Evolutionary conservation across 2,888 invertebrate genomes (phyloP).

Genomic region (Iselma pallidipennis): DNA sequence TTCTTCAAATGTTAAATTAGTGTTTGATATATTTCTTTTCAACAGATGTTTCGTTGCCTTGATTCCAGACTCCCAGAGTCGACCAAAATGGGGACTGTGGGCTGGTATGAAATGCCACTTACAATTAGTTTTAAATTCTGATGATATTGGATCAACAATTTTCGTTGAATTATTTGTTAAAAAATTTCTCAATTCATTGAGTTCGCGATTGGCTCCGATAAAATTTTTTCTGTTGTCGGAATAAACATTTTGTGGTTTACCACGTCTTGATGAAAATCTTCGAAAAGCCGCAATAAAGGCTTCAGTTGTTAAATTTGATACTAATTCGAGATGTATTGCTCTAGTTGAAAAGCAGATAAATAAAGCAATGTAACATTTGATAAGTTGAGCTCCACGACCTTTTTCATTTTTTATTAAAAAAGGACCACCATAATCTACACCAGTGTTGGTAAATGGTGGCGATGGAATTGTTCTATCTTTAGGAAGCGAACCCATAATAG

Average conservation of each 20-base stretch:
- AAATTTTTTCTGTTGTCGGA: conserved; percentile 46
- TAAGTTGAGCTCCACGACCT: neutral
- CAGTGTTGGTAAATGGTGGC: conserved; percentile 15
- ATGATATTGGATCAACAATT: neutral
- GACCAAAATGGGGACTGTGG: conserved; percentile 36
- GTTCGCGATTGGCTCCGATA: conserved; percentile 32
- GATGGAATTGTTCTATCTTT: neutral
- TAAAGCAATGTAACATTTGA: conserved; percentile 33
- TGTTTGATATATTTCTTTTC: conserved; percentile 26
- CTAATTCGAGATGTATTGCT: conserved; percentile 42
- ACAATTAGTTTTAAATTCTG: neutral
- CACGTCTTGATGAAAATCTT: conserved; percentile 39
- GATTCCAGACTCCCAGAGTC: conserved; percentile 42
- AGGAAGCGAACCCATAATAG: conserved; percentile 22
- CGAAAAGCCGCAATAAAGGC: conserved; percentile 40
- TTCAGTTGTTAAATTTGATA: conserved; percentile 38
- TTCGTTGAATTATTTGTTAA: neutral
- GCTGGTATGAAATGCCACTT: conserved; percentile 41
- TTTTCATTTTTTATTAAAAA: neutral
- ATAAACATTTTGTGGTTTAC: conserved; percentile 33
- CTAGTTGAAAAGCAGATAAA: conserved; percentile 36
- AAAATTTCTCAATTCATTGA: neutral
- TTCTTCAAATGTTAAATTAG: conserved; percentile 37
- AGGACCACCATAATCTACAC: conserved; percentile 34
- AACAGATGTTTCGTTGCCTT: conserved; percentile 38